Conservation (phyloP, 2,797 vertebrate species). For the Ctenopoma multispine region DNA sequence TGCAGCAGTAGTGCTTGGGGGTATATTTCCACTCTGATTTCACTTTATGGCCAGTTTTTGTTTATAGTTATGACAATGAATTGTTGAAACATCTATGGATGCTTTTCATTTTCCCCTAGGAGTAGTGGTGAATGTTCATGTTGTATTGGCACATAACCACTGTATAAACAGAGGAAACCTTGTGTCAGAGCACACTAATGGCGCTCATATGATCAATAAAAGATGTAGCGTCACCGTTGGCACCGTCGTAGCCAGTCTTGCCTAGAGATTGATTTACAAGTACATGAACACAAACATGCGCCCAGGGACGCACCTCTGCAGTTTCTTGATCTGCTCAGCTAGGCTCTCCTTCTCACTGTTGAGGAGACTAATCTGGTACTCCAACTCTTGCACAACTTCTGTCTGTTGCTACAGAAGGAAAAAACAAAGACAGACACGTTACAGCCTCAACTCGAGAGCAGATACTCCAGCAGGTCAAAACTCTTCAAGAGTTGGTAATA, state of each 20-base stretch:
- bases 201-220: constrained; percentile 1
- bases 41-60: constrained; percentile 19
- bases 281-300: neutral
- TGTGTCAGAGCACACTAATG: neutral
- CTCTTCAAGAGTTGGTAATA: neutral
- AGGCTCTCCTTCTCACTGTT: constrained; percentile 94
- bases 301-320: constrained; percentile 88
- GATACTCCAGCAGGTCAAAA: neutral
- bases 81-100: constrained; percentile 22
- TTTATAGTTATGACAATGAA: constrained; percentile 28
- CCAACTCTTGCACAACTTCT: constrained; percentile 93
- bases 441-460: neutral
- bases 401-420: constrained; percentile 83
- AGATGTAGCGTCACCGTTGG: neutral
- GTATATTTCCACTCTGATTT: constrained; percentile 16
- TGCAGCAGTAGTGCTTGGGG: neutral
- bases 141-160: neutral
- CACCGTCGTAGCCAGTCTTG: neutral
- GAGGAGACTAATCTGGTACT: constrained; percentile 95
- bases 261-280: neutral
- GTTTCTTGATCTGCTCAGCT: constrained; percentile 93
- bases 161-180: neutral
- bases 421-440: neutral
- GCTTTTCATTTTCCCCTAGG: constrained; percentile 1
- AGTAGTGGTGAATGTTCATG: constrained; percentile 8